Evolutionary conservation across 2,797 vertebrate species (phyloP), one percentile per base, ranked within the genome.

Genomic region (Epinephelus malabaricus): DNA sequence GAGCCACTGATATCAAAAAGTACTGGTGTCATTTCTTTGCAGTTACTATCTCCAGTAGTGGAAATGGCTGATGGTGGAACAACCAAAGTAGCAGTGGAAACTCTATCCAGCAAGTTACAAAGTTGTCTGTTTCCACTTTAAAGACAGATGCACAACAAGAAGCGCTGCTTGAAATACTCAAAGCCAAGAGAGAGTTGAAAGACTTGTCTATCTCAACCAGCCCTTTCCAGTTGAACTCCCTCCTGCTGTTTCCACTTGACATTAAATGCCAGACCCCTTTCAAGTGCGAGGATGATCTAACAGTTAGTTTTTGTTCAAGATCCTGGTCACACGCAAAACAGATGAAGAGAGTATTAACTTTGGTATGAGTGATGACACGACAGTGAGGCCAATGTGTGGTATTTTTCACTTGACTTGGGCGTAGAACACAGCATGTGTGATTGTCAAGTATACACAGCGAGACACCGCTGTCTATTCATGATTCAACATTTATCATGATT

Each of bases 171-270:
- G 21, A 75, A 54, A 50, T 17, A 47, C 27, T 61, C 51, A 59
- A 38, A 76, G 40, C 50, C 17, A 25, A 53, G 45, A 55, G 34
- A 2, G 55, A 72, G 27, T 30, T 59, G 46, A 78, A 53, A 59
- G 65, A 23, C 19, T 53, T 5, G 19, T 50, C 19, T 67, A 40
- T 79, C 14, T 62, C 68, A 68, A 62, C 56, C 51, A 30, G 47
- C 25, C 18, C 51, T 34, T 51, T 76, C 43, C 38, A 69, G 47
- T 11, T 45, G 27, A 45, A 68, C 62, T 49, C 56, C 19, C 27
- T 60, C 54, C 69, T 49, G 50, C 64, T 45, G 65, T 51, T 62
- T 69, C 6, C 30, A 47, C 65, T 79, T 67, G 34, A 72, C 69
- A 54, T 76, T n/a, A 65, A 76, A 73, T n/a, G 6, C 30, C 53